phyloP scores from a whole-genome alignment of 1,140 invertebrate genomes.

The Dendrolimus kikuchii region DNA sequence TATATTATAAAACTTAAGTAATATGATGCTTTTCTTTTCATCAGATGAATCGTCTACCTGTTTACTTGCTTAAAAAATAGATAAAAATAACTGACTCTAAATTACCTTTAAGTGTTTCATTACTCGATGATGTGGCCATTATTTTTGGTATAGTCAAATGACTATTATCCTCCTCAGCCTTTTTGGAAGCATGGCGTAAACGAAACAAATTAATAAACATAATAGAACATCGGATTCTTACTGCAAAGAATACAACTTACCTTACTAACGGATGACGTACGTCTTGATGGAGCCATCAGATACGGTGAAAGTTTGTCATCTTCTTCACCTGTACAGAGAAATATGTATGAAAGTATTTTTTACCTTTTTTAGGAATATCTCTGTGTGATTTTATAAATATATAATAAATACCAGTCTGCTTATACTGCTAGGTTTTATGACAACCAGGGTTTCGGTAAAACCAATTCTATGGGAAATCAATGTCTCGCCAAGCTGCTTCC shows the following conservation, averaged over 20 bases:
- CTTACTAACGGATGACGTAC: conserved; percentile 50
- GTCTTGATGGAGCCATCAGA: conserved; percentile 49
- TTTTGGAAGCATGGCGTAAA: conserved; percentile 27
- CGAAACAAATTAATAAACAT: conserved; percentile 6
- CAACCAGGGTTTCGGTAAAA: too few relatives aligned
- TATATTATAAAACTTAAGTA: too few relatives aligned
- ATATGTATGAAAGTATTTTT: background rate
- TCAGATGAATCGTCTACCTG: too few relatives aligned
- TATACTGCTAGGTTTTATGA: too few relatives aligned
- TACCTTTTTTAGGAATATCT: too few relatives aligned
- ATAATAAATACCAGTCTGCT: too few relatives aligned
- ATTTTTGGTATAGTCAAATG: conserved; percentile 79
- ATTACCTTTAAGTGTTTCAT: conserved; percentile 82
- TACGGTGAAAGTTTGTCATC: conserved; percentile 60
- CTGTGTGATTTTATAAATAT: too few relatives aligned
- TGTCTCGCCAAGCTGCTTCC: too few relatives aligned
- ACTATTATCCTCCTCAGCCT: conserved; percentile 70
- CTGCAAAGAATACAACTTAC: conserved; percentile 16
- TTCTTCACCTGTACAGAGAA: conserved; percentile 48
- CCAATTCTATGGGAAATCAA: too few relatives aligned
- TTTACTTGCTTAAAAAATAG: too few relatives aligned
- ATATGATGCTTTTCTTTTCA: too few relatives aligned
- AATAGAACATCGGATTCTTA: background rate
- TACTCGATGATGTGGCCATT: conserved; percentile 80
- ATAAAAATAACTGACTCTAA: background rate